Percentiles rank a stretch among this genome's conserved stretches.
Evolutionary conservation across 64 coral and sea anemone species (phyloP).

Genomic region (Trachythela sp.): DNA sequence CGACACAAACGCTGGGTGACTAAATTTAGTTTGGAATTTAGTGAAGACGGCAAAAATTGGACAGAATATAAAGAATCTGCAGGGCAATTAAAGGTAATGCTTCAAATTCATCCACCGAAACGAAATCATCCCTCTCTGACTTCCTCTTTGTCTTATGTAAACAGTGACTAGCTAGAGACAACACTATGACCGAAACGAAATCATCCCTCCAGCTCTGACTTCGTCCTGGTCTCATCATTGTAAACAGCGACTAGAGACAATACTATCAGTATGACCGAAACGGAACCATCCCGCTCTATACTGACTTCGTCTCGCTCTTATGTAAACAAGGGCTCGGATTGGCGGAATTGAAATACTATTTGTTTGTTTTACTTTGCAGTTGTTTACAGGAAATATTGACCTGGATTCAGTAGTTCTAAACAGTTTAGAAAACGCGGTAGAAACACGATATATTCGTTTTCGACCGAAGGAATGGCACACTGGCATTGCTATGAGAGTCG

Average conservation of each 20-base stretch:
- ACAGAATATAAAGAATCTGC: neutral
- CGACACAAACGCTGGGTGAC: conserved; percentile 14
- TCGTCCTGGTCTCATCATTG: no score
- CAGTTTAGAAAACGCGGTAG: neutral
- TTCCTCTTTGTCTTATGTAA: neutral
- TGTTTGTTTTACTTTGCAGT: neutral
- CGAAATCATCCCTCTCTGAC: neutral
- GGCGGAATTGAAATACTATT: neutral
- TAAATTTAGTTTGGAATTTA: conserved; percentile 3
- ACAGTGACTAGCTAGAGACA: no score
- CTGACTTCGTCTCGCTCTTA: no score
- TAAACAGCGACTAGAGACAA: no score
- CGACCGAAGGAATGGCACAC: neutral
- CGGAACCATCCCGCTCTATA: no score
- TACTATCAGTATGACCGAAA: no score
- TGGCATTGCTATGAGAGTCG: neutral
- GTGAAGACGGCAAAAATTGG: neutral
- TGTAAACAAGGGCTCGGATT: neutral
- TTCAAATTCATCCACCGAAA: neutral
- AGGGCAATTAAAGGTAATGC: neutral
- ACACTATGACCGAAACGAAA: no score
- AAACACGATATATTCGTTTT: neutral
- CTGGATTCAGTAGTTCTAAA: neutral
- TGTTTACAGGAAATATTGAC: neutral
- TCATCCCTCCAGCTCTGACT: no score